Percentiles rank a stretch among this genome's conserved stretches.
Evolutionary conservation across 2,888 invertebrate genomes (phyloP).

Genomic region (Euproctis similis): DNA sequence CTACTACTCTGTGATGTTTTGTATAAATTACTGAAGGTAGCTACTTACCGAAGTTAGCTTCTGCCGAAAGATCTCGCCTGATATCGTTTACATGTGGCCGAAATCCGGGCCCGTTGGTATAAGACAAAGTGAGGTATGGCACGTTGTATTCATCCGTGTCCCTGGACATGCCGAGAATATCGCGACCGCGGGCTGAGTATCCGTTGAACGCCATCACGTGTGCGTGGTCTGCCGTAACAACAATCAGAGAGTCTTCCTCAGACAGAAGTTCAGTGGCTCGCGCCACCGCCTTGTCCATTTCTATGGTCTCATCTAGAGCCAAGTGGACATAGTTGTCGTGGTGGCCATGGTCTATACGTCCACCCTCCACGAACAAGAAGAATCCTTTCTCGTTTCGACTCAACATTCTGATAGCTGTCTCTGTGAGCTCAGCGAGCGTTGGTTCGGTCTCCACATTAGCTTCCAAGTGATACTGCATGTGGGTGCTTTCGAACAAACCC

Average conservation of each 20-base stretch:
- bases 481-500: slow-evolving; percentile 77
- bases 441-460: slow-evolving; percentile 69
- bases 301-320: slow-evolving; percentile 81
- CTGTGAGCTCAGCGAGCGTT: slow-evolving; percentile 65
- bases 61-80: slow-evolving; percentile 12
- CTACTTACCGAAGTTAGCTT: slow-evolving; percentile 9
- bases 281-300: slow-evolving; percentile 75
- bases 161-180: slow-evolving; percentile 29
- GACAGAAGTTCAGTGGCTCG: slow-evolving; percentile 57
- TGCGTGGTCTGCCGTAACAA: slow-evolving; percentile 86
- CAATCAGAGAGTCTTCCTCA: slow-evolving; percentile 79
- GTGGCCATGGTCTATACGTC: slow-evolving; percentile 79
- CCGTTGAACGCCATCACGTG: slow-evolving; percentile 82
- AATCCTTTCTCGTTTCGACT: slow-evolving; percentile 79
- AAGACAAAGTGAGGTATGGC: slow-evolving; percentile 75
- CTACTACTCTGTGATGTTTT: neutral
- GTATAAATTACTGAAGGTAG: neutral
- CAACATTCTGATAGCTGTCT: slow-evolving; percentile 81
- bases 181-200: slow-evolving; percentile 73
- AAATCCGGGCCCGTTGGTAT: slow-evolving; percentile 71
- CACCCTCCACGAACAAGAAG: slow-evolving; percentile 83
- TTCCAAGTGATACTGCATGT: slow-evolving; percentile 80
- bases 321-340: slow-evolving; percentile 72
- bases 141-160: slow-evolving; percentile 3
- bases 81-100: slow-evolving; percentile 7